Evolutionary conservation across 2,797 vertebrate genomes (phyloP), one percentile per base, ranked within the genome.

Genomic region (Gymnoscopelus microlampas): DNA sequence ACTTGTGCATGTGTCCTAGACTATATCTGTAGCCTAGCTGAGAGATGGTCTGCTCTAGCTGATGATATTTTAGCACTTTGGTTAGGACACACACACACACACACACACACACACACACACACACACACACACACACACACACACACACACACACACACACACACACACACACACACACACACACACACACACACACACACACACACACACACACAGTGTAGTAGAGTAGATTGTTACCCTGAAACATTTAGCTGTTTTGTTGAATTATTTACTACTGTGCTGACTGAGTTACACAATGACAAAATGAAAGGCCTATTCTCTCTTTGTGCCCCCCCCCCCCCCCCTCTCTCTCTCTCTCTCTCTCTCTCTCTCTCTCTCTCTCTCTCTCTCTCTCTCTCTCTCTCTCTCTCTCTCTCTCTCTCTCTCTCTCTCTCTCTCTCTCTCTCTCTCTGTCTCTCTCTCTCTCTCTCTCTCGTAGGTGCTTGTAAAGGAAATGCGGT

Each of bases 401-500:
- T 19, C 19, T 19, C 19, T 19, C 19, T 19, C 19, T 19, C 19
- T 19, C 19, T 19, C 19, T 5, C 29, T 32, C 29, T 32, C 29
- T 32, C 29, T 19, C 19, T 19, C 19, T 19, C 19, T 19, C 19
- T 19, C 19, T 19, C 19, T 19, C 19, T 19, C 19, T 19, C 19
- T 5, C 29, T 32, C 29, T 32, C 29, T 32, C 29, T 32, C 29
- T 32, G 3, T 29, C 29, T 29, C 29, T 35, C 35, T 35, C 35
- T 7, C 35, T 5, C 35, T 35, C 4, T 35, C 35, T 44, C 39
- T 44, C 39, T 8, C 15, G 29, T 56, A 32, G 48, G 65, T 53
- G 0, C 11, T n/a, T 59, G 1, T 44, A 24, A 4, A 85, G 73
- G 73, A 80, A 56, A 94, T 94, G 93, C 70, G 83, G 56, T 78